These are phyloP conservation scores for Nemopilema nomurai DNA, from an alignment of 30 jellyfish, hydroid and myxozoan species.

Conservation along the genomic window DNA sequence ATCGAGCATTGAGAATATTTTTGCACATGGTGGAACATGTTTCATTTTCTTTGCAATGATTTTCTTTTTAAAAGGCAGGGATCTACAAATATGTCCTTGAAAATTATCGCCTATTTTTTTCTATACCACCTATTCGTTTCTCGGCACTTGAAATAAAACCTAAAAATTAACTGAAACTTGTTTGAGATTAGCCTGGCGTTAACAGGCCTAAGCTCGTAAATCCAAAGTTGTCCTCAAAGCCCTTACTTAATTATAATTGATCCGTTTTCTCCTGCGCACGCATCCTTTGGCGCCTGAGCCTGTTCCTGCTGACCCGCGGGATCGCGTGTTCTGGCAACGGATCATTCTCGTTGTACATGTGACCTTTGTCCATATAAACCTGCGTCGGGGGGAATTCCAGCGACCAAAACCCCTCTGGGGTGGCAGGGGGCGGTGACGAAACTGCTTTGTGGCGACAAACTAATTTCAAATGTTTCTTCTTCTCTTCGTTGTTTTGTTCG, in stretches of 20 bases:
- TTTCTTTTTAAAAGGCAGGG: too few species aligned
- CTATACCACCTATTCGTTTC: too few species aligned
- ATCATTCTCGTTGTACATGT: conserved; percentile 72
- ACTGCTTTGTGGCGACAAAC: conserved; percentile 82
- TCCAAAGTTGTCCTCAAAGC: too few species aligned
- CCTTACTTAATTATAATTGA: background rate
- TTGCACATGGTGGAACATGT: too few species aligned
- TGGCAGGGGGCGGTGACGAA: conserved; percentile 82
- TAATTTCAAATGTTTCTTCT: conserved; percentile 36
- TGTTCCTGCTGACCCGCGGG: conserved; percentile 39
- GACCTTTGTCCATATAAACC: conserved; percentile 72
- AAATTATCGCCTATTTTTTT: too few species aligned
- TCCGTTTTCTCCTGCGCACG: background rate
- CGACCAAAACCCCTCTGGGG: conserved; percentile 89
- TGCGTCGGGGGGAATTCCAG: conserved; percentile 84
- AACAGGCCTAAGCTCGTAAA: too few species aligned
- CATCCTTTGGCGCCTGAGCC: background rate
- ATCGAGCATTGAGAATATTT: too few species aligned
- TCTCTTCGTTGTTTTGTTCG: conserved; percentile 39
- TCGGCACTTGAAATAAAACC: too few species aligned
- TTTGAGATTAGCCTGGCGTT: too few species aligned
- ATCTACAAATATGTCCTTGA: too few species aligned
- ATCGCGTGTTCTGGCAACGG: conserved; percentile 82
- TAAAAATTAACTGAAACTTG: too few species aligned
- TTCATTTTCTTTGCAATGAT: too few species aligned